Base-by-base conservation (phyloP, 2,888 invertebrate species). In the Microctonus brassicae region DNA sequence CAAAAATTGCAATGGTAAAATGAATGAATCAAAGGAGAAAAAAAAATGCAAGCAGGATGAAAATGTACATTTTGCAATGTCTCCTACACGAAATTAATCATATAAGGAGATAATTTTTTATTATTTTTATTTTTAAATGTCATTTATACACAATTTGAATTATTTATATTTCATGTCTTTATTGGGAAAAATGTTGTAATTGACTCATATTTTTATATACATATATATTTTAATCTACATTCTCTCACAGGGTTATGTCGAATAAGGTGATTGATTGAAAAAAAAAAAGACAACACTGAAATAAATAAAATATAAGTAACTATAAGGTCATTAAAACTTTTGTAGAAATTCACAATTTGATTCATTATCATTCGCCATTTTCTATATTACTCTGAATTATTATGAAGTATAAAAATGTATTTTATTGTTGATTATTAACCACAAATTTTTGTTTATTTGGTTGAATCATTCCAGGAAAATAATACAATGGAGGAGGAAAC, bases 401-500 rank as follows among this genome's bases (percentile, higher is more conserved):
- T n/a, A n/a, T n/a, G n/a, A n/a, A n/a, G n/a, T n/a, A n/a, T n/a
- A n/a, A n/a, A n/a, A n/a, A n/a, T n/a, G 13, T 36, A 17, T 29
- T 20, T 66, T 22, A 10, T 34, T 11, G 20, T 17, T n/a, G 20
- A 26, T 47, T 20, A 24, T 11, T 1, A 36, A 47, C 26, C 7
- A 26, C 5, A 17, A 26, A 11, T 5, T 33, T 29, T 60, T 22
- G 11, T 55, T 61, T 39, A 61, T n/a, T 60, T n/a, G 1, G 52
- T 70, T 39, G 29, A 20, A 4, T 62, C 10, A 22, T 68, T 62
- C 36, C 13, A 42, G 36, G 71, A 60, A 42, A 33, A 72, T 47
- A 76, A 53, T 80, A 90, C 82, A 75, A 94, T 94, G 94, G 94
- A 94, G 82, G 94, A 96, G 86, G 95, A 95, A 82, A 95, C 94